A percentile compares a stretch with the other conserved stretches of the same genome.
Evolutionary conservation across 2,888 invertebrate genomes (phyloP).

Genomic region (Rhingia rostrata): DNA sequence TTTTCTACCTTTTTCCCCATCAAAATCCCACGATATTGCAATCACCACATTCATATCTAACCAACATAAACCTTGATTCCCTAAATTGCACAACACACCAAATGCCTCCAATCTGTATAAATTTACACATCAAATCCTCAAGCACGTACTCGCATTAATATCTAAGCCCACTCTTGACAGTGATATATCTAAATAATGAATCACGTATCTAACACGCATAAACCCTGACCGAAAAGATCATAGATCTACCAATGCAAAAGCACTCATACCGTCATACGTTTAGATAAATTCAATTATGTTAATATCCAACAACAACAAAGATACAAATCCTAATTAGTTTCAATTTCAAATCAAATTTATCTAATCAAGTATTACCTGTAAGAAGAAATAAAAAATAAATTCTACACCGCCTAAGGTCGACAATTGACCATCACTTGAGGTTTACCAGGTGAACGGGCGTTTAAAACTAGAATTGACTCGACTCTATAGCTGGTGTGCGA

Average conservation of each 20-base stretch:
- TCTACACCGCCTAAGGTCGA: conserved; percentile 29
- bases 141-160: conserved; percentile 25
- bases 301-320: conserved; percentile 5
- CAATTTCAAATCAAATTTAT: conserved; percentile 30
- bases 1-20: too few species aligned
- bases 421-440: conserved; percentile 48
- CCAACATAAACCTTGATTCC: too few species aligned
- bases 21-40: too few species aligned
- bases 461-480: conserved; percentile 31
- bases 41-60: too few species aligned
- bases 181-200: neutral
- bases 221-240: conserved; percentile 34
- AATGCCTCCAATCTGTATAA: too few species aligned
- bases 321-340: conserved; percentile 27
- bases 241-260: conserved; percentile 9
- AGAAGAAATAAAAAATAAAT: conserved; percentile 4
- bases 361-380: conserved; percentile 27
- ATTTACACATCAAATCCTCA: neutral
- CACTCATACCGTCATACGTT: neutral
- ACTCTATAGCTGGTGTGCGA: neutral
- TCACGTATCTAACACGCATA: conserved; percentile 23
- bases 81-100: too few species aligned
- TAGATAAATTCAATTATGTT: conserved; percentile 24
- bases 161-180: neutral
- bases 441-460: conserved; percentile 43